phyloP scores from a whole-genome alignment of 2,113 vertebrate genomes.

The Scolopax mira region DNA sequence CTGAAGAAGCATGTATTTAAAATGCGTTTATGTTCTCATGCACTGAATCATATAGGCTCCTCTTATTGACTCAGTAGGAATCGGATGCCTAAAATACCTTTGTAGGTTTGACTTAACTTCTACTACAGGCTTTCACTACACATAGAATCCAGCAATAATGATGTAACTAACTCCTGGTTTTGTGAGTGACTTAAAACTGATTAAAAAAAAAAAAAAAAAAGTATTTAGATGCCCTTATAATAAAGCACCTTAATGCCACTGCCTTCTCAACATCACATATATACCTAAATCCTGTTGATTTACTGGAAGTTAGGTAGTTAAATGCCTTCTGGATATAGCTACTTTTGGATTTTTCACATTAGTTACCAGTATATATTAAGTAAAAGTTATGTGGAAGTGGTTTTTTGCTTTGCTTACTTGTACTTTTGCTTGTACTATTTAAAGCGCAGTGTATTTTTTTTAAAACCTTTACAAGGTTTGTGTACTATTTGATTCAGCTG shows the following conservation, averaged over 20 bases:
- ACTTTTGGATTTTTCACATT: background rate
- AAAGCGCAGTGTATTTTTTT: background rate
- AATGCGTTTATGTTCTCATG: background rate
- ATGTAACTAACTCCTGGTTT: background rate
- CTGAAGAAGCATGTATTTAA: conserved; percentile 4
- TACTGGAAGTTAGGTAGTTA: background rate
- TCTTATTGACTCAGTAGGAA: background rate
- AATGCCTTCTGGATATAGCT: background rate
- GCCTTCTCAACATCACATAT: background rate
- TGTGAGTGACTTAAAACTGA: background rate
- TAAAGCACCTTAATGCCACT: background rate
- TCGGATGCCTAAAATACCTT: background rate
- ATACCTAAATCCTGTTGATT: background rate
- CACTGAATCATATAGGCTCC: background rate
- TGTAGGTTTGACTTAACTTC: background rate
- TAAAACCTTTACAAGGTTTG: background rate
- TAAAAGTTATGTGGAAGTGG: background rate
- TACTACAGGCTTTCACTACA: conserved; percentile 28
- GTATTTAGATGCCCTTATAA: background rate
- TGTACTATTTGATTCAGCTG: background rate
- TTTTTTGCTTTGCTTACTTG: background rate
- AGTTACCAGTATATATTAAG: background rate
- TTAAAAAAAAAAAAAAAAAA: background rate
- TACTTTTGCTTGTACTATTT: background rate
- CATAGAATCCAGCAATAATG: background rate